These are phyloP conservation scores for Leptopilina clavipes DNA, from an alignment of 1,140 invertebrate species.

Conservation along the genomic window DNA sequence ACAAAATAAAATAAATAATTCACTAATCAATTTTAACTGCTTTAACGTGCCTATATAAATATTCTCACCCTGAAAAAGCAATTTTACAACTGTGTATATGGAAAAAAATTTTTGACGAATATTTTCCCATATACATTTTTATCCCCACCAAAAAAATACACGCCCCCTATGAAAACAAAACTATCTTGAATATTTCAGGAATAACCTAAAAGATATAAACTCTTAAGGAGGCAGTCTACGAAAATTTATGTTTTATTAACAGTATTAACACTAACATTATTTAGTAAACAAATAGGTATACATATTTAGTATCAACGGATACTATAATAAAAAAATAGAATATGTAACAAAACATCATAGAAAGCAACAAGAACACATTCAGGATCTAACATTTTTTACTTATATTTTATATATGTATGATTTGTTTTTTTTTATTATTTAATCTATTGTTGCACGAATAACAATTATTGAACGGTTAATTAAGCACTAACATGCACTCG, in stretches of 20 bases:
- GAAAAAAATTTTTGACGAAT: not conserved
- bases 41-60: not conserved
- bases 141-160: not conserved
- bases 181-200: conserved; percentile 61
- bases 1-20: not conserved
- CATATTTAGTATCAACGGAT: conserved; percentile 1
- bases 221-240: conserved; percentile 6
- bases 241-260: conserved; percentile 28
- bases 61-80: not conserved
- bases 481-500: conserved; percentile 68
- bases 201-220: conserved; percentile 44
- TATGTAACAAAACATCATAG: not conserved
- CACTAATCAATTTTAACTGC: no score
- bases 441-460: not conserved
- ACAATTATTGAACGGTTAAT: conserved; percentile 44
- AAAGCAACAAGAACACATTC: conserved; percentile 26
- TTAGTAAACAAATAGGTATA: not conserved
- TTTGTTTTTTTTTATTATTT: not conserved
- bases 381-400: conserved; percentile 9
- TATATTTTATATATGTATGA: not conserved
- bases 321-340: not conserved
- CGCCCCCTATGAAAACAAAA: not conserved
- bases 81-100: not conserved
- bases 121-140: not conserved
- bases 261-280: conserved; percentile 38